Base-by-base conservation (phyloP, 2,797 vertebrate species). In the Falco biarmicus region DNA sequence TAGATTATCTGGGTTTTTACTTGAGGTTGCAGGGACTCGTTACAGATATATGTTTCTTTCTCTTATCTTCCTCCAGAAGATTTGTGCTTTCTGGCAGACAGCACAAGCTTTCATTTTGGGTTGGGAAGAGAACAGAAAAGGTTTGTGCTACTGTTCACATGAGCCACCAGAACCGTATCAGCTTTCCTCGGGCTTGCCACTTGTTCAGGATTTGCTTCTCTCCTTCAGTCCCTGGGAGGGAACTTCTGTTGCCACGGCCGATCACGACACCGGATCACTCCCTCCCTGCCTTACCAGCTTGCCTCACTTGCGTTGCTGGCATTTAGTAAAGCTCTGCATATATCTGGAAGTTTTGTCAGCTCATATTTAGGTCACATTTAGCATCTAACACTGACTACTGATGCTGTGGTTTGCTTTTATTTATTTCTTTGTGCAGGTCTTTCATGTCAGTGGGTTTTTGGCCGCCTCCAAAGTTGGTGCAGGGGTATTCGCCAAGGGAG, bases 1-100 rank as follows among this genome's bases (percentile, higher is more conserved):
- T 32, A 94, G 96, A 95, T 87, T 59, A 85, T 89, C 79, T 90
- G 90, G 91, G 73, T 89, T 94, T 95, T 91, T 41, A 31, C 68
- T 94, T 79, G 84, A 86, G 4, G 1, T 64, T 29, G 32, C 8
- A 4, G 64, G 51, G 81, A 56, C 70, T 66, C 10, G 22, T 89
- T 90, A 47, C 88, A 96, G 86, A 90, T 87, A 85, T 15, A 13
- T 13, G 41, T 70, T 93, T 39, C 77, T 43, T 66, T 47, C 85
- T 90, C 54, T 94, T 84, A 45, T 86, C 59, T n/a, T 81, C 60
- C 64, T 94, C 56, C 83, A 77, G 84, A 66, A 89, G 91, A 87
- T 95, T 74, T 83, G 88, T 76, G n/a, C 1, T 0, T 54, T 66
- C 71, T 84, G 90, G 74, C 86, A 89, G 45, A 29, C 74, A 37